phyloP scores from a whole-genome alignment of 2,888 invertebrate species.

The Physocephala rufipes region DNA sequence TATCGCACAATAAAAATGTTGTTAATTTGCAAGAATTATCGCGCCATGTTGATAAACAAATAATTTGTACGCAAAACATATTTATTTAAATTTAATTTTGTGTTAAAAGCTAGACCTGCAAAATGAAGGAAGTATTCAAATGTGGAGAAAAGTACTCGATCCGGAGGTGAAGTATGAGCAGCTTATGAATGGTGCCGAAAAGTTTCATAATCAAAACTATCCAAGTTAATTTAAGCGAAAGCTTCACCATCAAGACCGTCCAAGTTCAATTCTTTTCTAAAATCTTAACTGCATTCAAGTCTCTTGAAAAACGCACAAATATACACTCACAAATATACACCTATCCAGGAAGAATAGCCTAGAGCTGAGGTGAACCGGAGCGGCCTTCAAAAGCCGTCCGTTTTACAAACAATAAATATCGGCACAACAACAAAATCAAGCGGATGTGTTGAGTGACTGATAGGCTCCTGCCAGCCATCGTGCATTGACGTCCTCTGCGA shows the following conservation, averaged over 20 bases:
- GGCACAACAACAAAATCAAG: too few species aligned
- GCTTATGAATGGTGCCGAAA: too few species aligned
- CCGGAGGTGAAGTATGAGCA: neutral
- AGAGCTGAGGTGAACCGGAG: too few species aligned
- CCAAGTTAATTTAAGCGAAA: too few species aligned
- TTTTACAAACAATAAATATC: neutral
- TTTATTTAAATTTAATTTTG: slow-evolving; percentile 65
- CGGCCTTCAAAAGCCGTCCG: neutral
- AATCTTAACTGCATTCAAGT: slow-evolving; percentile 19
- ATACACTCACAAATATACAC: neutral
- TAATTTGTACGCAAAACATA: slow-evolving; percentile 62
- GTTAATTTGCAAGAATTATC: slow-evolving; percentile 26
- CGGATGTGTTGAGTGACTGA: too few species aligned
- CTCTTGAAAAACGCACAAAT: slow-evolving; percentile 11
- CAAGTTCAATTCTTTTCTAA: too few species aligned
- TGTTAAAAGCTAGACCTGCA: slow-evolving; percentile 55
- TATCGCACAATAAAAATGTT: slow-evolving; percentile 21
- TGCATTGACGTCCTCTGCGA: neutral
- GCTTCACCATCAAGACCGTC: neutral
- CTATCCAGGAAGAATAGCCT: too few species aligned
- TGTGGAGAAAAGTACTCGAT: neutral
- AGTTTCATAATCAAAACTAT: neutral
- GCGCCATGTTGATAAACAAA: slow-evolving; percentile 56
- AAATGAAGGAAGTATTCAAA: slow-evolving; percentile 8
- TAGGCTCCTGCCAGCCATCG: too few species aligned